Conservation (phyloP, 2,888 invertebrate genomes). For the Tenthredo scrophulariae region DNA sequence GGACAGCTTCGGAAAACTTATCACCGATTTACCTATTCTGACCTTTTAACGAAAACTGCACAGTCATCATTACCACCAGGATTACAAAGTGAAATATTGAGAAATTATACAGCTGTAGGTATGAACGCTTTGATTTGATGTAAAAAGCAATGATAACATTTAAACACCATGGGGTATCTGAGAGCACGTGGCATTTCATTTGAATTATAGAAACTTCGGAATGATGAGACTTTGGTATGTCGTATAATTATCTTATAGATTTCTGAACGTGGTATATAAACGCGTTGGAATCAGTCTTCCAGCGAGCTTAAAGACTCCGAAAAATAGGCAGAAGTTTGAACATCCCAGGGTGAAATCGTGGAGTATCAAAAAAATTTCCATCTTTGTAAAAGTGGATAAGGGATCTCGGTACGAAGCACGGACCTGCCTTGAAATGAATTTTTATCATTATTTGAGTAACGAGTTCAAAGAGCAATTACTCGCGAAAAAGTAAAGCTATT, state of each 20-base stretch:
- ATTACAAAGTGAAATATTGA: neutral
- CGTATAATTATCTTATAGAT: neutral
- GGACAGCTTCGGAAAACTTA: neutral
- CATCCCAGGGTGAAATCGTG: neutral
- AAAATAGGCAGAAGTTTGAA: neutral
- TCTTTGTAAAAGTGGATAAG: neutral
- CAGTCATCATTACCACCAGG: neutral
- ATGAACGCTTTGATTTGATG: neutral
- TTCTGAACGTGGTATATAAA: neutral
- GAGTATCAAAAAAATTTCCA: neutral
- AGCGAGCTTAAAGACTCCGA: neutral
- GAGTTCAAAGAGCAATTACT: neutral
- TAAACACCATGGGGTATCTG: neutral
- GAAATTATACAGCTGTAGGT: neutral
- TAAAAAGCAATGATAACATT: neutral
- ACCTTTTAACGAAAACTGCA: neutral
- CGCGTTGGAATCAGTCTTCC: neutral
- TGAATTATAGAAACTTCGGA: neutral
- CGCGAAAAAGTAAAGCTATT: neutral
- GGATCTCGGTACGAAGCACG: neutral
- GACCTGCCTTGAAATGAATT: neutral
- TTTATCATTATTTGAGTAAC: conserved; percentile 11
- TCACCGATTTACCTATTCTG: neutral
- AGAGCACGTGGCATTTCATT: neutral
- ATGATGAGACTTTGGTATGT: neutral